These are phyloP conservation scores for Acanthurus lineatus DNA, from an alignment of 2,797 vertebrate genomes.

Conservation along the genomic window DNA sequence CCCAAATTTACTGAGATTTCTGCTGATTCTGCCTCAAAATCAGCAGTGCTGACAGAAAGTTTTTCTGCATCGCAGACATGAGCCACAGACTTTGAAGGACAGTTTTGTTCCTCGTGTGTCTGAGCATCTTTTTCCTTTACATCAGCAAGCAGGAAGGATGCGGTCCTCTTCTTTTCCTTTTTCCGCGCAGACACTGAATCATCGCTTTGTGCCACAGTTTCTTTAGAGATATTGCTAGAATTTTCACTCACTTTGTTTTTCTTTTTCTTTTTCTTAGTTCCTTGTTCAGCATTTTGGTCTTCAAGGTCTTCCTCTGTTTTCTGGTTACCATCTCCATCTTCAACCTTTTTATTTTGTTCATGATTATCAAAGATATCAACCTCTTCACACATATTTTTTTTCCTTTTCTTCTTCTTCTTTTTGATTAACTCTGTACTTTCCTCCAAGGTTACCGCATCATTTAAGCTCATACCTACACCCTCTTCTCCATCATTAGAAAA, in stretches of 20 bases:
- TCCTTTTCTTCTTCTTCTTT: constrained; percentile 21
- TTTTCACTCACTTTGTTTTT: constrained; percentile 34
- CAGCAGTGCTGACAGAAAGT: neutral
- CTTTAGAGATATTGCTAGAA: neutral
- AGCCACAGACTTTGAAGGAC: neutral
- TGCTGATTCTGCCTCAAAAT: constrained; percentile 30
- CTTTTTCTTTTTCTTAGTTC: constrained; percentile 42
- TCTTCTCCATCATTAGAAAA: constrained; percentile 5
- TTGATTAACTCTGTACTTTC: neutral
- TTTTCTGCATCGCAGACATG: neutral
- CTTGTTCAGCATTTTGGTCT: constrained; percentile 1
- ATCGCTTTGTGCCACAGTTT: neutral
- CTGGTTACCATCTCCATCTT: neutral
- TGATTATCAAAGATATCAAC: neutral
- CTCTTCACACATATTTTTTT: neutral
- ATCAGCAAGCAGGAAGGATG: constrained; percentile 71
- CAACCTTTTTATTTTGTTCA: constrained; percentile 5
- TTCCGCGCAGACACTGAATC: constrained; percentile 44
- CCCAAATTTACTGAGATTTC: neutral
- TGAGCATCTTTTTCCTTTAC: constrained; percentile 45
- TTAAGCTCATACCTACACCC: neutral
- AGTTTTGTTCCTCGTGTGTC: neutral
- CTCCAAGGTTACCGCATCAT: neutral
- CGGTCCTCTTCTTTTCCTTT: constrained; percentile 38
- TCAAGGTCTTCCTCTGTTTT: neutral